These are phyloP conservation scores for Nycticebus coucang DNA, from an alignment of 2,113 vertebrate species.

Conservation along the genomic window DNA sequence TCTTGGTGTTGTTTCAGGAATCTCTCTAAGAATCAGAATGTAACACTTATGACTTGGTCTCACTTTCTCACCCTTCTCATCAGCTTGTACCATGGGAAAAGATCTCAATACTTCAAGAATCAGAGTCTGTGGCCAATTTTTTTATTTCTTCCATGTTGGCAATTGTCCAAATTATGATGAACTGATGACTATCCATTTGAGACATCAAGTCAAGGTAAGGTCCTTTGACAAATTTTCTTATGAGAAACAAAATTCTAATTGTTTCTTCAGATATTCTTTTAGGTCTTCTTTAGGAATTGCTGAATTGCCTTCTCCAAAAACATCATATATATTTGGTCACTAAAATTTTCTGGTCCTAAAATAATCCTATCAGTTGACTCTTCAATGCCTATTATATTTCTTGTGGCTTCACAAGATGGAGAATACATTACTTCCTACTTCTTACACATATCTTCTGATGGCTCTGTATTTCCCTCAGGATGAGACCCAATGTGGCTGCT, in stretches of 20 bases:
- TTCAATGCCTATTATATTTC: constrained; percentile 82
- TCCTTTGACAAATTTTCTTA: constrained; percentile 97
- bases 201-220: constrained; percentile 95
- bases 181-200: constrained; percentile 99
- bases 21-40: constrained; percentile 98
- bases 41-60: constrained; percentile 98
- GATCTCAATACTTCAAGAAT: constrained; percentile 96
- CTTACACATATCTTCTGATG: constrained; percentile 85
- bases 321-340: constrained; percentile 89
- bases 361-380: constrained; percentile 88
- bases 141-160: constrained; percentile 99
- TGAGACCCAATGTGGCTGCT: constrained; percentile 83
- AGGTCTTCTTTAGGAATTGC: constrained; percentile 92
- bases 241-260: constrained; percentile 98
- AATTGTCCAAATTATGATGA: constrained; percentile 98
- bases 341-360: constrained; percentile 85
- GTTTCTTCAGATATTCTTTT: constrained; percentile 96
- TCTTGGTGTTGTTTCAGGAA: constrained; percentile 96
- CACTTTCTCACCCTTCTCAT: constrained; percentile 98
- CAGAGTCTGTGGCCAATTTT: constrained; percentile 95
- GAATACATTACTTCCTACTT: constrained; percentile 89
- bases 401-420: constrained; percentile 83
- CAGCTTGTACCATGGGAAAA: constrained; percentile 98
- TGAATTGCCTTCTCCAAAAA: constrained; percentile 89
- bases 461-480: constrained; percentile 89